Base-by-base conservation (phyloP, 2,113 vertebrate species). In the Glaucidium brasilianum region DNA sequence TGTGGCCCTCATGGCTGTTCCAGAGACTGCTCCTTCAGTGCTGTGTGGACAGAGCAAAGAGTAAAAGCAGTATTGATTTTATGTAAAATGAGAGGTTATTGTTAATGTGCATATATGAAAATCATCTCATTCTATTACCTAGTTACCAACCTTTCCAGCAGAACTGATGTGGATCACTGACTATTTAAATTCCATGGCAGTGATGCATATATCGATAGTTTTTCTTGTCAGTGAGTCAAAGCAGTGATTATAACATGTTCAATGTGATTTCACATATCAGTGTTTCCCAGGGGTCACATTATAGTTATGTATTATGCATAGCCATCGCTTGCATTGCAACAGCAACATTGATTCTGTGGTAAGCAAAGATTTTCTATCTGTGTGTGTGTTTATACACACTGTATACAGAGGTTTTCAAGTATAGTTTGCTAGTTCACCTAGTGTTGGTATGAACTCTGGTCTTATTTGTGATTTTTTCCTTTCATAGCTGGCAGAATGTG, bases 361-460 rank as follows among this genome's bases (percentile, higher is more conserved):
- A n/a, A 11, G 47, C 77, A 11, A 9, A 22, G 35, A 2, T 26
- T 60, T 59, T 17, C 0, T 21, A 15, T 5, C 73, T 60, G 4
- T 19, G 13, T 1, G 22, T 60, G 4, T 13, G 1, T 19, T 47
- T 8, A 26, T 23, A 8, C 47, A 7, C n/a, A 32, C 32, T 8
- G 10, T 13, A 19, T 5, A 34, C 64, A 47, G 1, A 3, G 13
- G 25, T 45, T 62, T 67, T 29, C 32, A 49, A 4, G n/a, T 27
- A 9, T 0, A 11, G 20, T 8, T 71, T 56, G 34, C 29, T 53
- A 4, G 30, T 71, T 35, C 43, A 26, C 19, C 41, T 4, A 1
- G 2, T 43, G 88, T 2, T 59, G 88, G 3, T 37, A 1, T 3
- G 43, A 69, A 19, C 37, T 34, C 37, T 35, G 49, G 0, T 60